Base-by-base conservation (phyloP, 2,797 vertebrate species). In the Megaceryle alcyon region DNA sequence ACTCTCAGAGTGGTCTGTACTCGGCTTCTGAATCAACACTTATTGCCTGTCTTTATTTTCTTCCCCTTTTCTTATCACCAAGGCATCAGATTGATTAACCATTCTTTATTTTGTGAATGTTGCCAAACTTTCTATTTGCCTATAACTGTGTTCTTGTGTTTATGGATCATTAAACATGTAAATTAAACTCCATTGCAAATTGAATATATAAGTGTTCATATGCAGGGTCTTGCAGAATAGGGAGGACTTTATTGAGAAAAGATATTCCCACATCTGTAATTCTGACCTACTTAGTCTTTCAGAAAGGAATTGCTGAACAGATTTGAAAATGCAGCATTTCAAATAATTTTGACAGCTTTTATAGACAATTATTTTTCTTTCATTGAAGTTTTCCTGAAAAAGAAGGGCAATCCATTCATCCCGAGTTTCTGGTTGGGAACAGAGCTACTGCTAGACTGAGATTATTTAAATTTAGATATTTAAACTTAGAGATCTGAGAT, bases 281-380 rank as follows among this genome's bases (percentile, higher is more conserved):
- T 93, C 87, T 94, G 77, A 86, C 82, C 81, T 93, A 81, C 64
- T 90, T 86, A 63, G 72, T 95, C 90, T 96, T 96, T 96, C 73
- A 76, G 86, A 96, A 95, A 92, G 66, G 63, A 92, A 94, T 91
- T 97, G 91, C 92, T 94, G 83, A 93, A 92, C 53, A 90, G 88
- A 93, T 96, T 92, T 93, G 90, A 94, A 97, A 95, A 54, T 72
- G 72, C 82, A 89, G 95, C 8, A 78, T 82, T 96, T 92, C 91
- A 95, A 92, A 95, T 96, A 3, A 85, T 94, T 92, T 83, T 89
- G 68, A 33, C 71, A 94, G 49, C 57, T 90, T 94, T 89, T 95
- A 77, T 53, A 80, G 70, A 49, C 31, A 88, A 88, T 92, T 77
- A 48, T 93, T 86, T 86, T 96, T 86, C 73, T 86, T 41, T 43